Base-by-base conservation (phyloP, 2,113 vertebrate genomes). In the Diphyllodes magnificus region DNA sequence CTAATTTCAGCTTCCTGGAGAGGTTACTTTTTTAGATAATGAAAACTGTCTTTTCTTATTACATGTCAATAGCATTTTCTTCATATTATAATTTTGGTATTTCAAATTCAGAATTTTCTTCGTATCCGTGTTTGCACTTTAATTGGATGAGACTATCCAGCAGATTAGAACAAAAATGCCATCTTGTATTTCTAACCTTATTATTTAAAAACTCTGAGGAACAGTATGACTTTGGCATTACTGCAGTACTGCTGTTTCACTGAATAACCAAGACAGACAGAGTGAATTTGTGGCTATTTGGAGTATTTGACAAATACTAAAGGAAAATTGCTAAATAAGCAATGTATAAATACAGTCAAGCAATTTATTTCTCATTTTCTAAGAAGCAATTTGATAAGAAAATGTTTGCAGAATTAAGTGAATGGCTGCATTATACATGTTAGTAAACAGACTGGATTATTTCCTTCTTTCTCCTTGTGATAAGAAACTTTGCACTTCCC, bases 291-390 rank as follows among this genome's bases (percentile, higher is more conserved):
- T 4, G 15, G 9, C 15, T 90, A 50, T 86, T 90, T 90, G 80
- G 31, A 88, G 49, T 68, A 76, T 84, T 84, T 93, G 82, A 84
- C 65, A 94, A 94, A 93, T 63, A 88, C 47, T 54, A 76, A 80
- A 92, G 72, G 64, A 94, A 95, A 86, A 93, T 71, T 88, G 88
- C 82, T 71, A 78, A 90, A 93, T 78, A 90, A 90, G 93, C 47
- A 88, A 59, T 60, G 49, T 64, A 93, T 94, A 93, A 96, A 88
- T 93, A 91, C 65, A 80, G 79, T 93, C 78, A 88, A 88, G 82
- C 47, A 96, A 95, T 96, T 91, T 91, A 93, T 95, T 95, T 93
- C 37, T 86, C 90, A 95, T 95, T 90, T 94, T 80, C 71, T 90
- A 75, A 88, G 51, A 83, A 71, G 68, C 85, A 87, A 86, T 96